Evolutionary conservation across 2,888 invertebrate genomes (phyloP).

Genomic region (Sturmia bella): DNA sequence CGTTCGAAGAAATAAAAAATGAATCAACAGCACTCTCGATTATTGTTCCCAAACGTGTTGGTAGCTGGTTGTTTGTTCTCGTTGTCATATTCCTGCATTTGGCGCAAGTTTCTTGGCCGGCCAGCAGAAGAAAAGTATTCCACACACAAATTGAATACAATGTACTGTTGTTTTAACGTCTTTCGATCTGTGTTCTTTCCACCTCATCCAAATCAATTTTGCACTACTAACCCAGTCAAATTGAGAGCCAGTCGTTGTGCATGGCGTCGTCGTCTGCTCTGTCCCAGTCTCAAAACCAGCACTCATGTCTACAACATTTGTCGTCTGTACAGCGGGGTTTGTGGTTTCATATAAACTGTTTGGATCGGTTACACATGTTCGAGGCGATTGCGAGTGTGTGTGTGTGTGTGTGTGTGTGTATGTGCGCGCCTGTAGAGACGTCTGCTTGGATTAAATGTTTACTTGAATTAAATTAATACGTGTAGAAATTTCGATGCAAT

Average conservation of each 20-base stretch:
- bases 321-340: not conserved
- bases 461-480: slow-evolving; percentile 34
- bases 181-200: slow-evolving; percentile 34
- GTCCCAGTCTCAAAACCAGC: slow-evolving; percentile 32
- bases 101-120: slow-evolving; percentile 9
- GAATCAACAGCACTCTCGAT: slow-evolving; percentile 53
- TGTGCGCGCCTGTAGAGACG: slow-evolving; percentile 9
- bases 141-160: slow-evolving; percentile 41
- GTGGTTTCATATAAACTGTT: slow-evolving; percentile 12
- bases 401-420: not conserved
- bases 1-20: slow-evolving; percentile 1
- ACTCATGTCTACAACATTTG: slow-evolving; percentile 32
- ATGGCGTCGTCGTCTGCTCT: not conserved
- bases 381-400: too few species aligned
- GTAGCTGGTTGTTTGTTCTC: slow-evolving; percentile 11
- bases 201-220: slow-evolving; percentile 58
- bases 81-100: slow-evolving; percentile 16
- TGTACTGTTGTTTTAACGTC: slow-evolving; percentile 38
- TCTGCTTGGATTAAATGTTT: slow-evolving; percentile 34
- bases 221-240: slow-evolving; percentile 65
- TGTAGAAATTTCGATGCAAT: not conserved
- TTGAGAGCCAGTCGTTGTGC: slow-evolving; percentile 47
- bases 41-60: slow-evolving; percentile 28
- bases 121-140: slow-evolving; percentile 4
- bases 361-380: slow-evolving; percentile 27